Percentiles rank a stretch among this genome's conserved stretches.
Evolutionary conservation across 2,888 invertebrate genomes (phyloP).

Genomic region (Artemia sinica): DNA sequence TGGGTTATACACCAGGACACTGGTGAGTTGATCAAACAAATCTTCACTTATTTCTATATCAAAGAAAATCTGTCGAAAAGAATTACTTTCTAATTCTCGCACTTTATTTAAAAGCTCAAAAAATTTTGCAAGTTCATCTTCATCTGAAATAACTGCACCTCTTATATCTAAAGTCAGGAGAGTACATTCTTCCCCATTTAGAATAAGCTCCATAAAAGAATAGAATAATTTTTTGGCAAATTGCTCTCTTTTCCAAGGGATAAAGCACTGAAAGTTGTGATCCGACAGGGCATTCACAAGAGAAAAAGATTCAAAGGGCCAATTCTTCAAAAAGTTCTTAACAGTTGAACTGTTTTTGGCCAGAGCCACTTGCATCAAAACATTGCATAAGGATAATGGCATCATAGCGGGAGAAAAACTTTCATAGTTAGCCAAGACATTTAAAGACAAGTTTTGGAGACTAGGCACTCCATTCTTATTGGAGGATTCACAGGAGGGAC

Average conservation of each 20-base stretch:
- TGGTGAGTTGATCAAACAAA: constrained; percentile 9
- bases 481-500: not conserved
- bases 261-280: not conserved
- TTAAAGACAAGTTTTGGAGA: constrained; percentile 3
- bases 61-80: not conserved
- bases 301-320: not conserved
- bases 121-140: not conserved
- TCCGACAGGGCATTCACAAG: not conserved
- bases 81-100: not conserved
- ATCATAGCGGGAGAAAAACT: not conserved
- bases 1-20: not conserved
- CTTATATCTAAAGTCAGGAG: not conserved
- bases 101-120: not conserved
- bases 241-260: constrained; percentile 5
- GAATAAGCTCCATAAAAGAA: not conserved
- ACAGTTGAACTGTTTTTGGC: not conserved
- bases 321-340: not conserved
- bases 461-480: not conserved
- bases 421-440: not conserved
- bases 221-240: not conserved
- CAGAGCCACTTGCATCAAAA: not conserved
- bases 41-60: constrained; percentile 11
- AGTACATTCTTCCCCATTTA: not conserved
- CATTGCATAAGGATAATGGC: not conserved
- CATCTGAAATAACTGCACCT: constrained; percentile 1